Conservation (phyloP, 2,113 vertebrate genomes). For the Dunckerocampus dactyliophorus region DNA sequence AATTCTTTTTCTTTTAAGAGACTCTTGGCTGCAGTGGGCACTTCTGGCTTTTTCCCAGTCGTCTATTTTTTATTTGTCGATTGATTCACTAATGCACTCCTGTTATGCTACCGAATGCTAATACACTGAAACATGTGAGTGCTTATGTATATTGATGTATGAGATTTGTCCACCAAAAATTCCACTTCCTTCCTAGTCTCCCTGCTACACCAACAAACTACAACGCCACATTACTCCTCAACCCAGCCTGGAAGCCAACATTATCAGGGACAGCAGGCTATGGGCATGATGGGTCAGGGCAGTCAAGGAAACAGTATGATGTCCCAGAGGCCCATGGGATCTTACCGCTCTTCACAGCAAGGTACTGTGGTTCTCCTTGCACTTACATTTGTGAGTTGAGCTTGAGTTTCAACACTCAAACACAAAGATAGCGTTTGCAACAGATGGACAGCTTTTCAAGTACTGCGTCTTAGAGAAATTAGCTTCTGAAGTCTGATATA, state of each 20-base stretch:
- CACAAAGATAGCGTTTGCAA: background rate
- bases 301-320: slow-evolving; percentile 82
- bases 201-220: slow-evolving; percentile 95
- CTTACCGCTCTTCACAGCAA: slow-evolving; percentile 90
- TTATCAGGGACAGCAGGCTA: slow-evolving; percentile 83
- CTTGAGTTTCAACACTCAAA: slow-evolving; percentile 7
- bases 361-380: slow-evolving; percentile 66
- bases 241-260: slow-evolving; percentile 84
- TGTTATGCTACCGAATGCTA: slow-evolving; percentile 3
- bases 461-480: background rate
- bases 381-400: slow-evolving; percentile 7
- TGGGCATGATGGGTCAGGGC: slow-evolving; percentile 88
- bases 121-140: background rate
- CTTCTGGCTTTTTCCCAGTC: slow-evolving; percentile 15
- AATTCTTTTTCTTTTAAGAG: too few relatives aligned
- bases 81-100: slow-evolving; percentile 17
- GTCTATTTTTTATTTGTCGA: slow-evolving; percentile 16
- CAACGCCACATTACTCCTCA: slow-evolving; percentile 84
- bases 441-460: too few relatives aligned
- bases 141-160: background rate
- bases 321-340: slow-evolving; percentile 87
- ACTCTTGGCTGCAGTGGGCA: slow-evolving; percentile 18
- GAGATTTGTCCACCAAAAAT: slow-evolving; percentile 41
- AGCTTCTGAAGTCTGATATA: too few relatives aligned
- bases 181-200: slow-evolving; percentile 73